Evolutionary conservation across 2,888 invertebrate genomes (phyloP), one percentile per base, ranked within the genome.

Genomic region (Chloroclysta siterata): DNA sequence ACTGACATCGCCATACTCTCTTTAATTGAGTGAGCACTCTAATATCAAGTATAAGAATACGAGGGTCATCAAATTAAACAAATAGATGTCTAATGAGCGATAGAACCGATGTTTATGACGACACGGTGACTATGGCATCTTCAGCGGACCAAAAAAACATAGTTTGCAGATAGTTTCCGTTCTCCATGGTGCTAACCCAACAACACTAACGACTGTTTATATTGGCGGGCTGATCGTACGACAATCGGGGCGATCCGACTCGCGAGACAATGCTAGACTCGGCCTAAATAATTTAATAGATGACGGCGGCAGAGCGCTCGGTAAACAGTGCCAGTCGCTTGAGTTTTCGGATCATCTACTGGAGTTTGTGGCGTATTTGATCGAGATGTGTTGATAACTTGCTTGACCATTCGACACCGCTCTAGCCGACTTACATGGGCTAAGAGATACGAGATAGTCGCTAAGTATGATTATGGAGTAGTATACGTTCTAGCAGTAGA

Each of bases 281-380:
- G 78, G 80, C 84, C 87, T 88, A 90, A 90, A 91, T 91, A 89
- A 91, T 90, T 87, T 90, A 89, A 88, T 89, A 89, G 89, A 84
- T 82, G 80, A 81, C 80, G 82, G 77, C 79, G 78, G 73, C 84
- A 71, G 82, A 90, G 88, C 79, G 82, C 75, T 88, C 72, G 65
- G 85, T 87, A 89, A 89, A 90, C 82, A 91, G 76, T 62, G 50
- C 56, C 14, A 14, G 33, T 36, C 50, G 48, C 42, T 53, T 48
- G 48, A 66, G 61, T 65, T 53, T 60, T 62, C 44, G 61, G 17
- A 62, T 54, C 52, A 63, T 58, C 39, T 17, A 33, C 22, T 15
- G 33, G n/a, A 52, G 50, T 33, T 48, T 15, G n/a, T n/a, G n/a
- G n/a, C 36, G 39, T 14, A 5, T 39, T 41, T 28, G 28, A 42